phyloP scores from a whole-genome alignment of 2,113 vertebrate genomes.

The Oophaga pumilio region DNA sequence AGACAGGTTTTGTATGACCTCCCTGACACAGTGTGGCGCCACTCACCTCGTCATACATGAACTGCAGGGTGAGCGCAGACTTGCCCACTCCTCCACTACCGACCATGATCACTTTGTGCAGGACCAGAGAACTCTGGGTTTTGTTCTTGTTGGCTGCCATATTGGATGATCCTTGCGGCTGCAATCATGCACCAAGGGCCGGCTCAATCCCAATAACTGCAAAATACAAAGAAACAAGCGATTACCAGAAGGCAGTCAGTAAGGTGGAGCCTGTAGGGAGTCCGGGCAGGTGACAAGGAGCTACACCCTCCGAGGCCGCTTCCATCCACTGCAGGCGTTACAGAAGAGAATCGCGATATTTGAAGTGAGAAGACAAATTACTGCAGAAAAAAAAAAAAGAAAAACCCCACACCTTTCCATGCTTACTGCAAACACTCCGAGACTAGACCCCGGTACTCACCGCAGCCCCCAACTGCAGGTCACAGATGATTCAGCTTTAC shows the following conservation, averaged over 20 bases:
- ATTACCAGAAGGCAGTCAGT: too few relatives aligned
- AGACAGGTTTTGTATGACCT: too few relatives aligned
- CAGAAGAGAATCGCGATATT: not conserved
- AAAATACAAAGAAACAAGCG: not conserved
- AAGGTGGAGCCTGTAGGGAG: too few relatives aligned
- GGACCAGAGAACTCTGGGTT: conserved; percentile 78
- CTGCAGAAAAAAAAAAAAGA: not conserved
- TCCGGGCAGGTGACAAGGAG: too few relatives aligned
- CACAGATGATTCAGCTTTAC: not conserved
- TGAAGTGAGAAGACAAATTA: not conserved
- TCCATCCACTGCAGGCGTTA: not conserved
- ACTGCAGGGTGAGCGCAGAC: conserved; percentile 81
- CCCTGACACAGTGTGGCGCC: not conserved
- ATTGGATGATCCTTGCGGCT: not conserved
- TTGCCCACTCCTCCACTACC: conserved; percentile 84
- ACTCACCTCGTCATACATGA: conserved; percentile 85
- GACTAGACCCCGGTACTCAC: not conserved
- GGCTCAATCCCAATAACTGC: not conserved
- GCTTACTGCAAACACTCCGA: not conserved
- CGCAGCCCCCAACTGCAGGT: not conserved
- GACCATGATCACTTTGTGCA: conserved; percentile 86
- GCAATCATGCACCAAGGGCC: conserved; percentile 19
- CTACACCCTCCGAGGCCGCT: not conserved
- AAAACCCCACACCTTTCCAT: not conserved
- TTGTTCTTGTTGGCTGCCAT: conserved; percentile 81